These are phyloP conservation scores for Bubo blakistoni DNA, from an alignment of 2,113 vertebrate genomes.

Conservation along the genomic window DNA sequence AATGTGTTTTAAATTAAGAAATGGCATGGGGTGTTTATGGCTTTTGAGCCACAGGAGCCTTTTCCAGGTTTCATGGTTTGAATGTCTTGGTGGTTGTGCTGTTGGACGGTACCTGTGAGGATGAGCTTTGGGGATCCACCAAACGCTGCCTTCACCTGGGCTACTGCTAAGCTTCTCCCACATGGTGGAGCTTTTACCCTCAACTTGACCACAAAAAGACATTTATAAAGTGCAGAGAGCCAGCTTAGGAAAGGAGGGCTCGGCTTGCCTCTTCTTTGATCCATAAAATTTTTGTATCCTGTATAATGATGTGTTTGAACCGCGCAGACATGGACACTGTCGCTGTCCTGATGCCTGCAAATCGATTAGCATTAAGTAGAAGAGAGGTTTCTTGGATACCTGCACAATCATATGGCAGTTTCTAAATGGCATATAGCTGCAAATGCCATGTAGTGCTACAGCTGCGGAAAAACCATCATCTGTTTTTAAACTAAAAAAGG, in stretches of 20 bases:
- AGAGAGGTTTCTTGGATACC: neutral
- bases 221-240: neutral
- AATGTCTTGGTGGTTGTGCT: neutral
- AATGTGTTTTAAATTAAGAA: fast-evolving
- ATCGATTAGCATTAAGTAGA: neutral
- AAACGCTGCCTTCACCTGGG: neutral
- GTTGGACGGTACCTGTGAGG: neutral
- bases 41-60: neutral
- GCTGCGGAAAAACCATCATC: neutral
- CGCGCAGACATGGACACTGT: fast-evolving
- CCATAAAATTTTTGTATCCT: neutral
- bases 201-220: slow-evolving; percentile 43
- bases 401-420: fast-evolving
- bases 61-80: fast-evolving
- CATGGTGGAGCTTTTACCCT: slow-evolving; percentile 66
- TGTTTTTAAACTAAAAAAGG: neutral
- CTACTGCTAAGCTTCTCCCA: slow-evolving; percentile 63
- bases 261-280: neutral
- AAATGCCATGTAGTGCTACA: neutral
- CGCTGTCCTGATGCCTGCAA: neutral
- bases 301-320: neutral
- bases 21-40: fast-evolving
- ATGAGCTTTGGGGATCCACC: neutral
- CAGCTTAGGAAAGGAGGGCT: neutral
- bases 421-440: neutral